These are phyloP conservation scores for Diplodus puntazzo DNA, from an alignment of 2,797 vertebrate species.

Conservation along the genomic window DNA sequence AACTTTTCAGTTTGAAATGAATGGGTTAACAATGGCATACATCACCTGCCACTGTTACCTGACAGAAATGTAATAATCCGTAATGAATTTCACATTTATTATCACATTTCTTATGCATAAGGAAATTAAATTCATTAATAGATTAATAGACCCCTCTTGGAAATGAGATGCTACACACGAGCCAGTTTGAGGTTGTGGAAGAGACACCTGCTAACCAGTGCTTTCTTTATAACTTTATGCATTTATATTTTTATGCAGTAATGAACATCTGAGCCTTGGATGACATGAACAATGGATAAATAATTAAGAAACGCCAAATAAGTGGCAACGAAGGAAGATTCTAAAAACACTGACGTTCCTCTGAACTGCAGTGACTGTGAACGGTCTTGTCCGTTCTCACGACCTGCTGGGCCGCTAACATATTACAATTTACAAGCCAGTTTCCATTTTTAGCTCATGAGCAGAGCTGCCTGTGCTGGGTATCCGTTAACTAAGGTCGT, in stretches of 20 bases:
- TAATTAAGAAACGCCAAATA: neutral
- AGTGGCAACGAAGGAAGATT: neutral
- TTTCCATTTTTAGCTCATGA: conserved; percentile 49
- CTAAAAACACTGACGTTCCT: neutral
- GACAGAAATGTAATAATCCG: conserved; percentile 77
- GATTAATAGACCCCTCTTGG: conserved; percentile 67
- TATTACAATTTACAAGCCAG: conserved; percentile 23
- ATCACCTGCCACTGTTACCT: conserved; percentile 64
- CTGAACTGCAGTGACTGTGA: conserved; percentile 18
- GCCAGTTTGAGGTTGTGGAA: conserved; percentile 58
- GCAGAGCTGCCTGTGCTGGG: conserved; percentile 15
- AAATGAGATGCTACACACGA: conserved; percentile 73
- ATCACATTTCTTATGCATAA: conserved; percentile 78
- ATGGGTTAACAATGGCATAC: conserved; percentile 59
- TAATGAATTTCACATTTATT: conserved; percentile 75
- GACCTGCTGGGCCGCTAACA: conserved; percentile 22
- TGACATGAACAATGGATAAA: neutral
- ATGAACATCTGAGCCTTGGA: neutral
- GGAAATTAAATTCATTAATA: conserved; percentile 78
- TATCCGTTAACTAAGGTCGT: conserved; percentile 35
- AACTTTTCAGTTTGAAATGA: conserved; percentile 20
- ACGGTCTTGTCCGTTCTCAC: conserved; percentile 2
- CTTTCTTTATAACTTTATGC: conserved; percentile 14
- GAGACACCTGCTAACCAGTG: conserved; percentile 48
- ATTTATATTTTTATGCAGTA: neutral